Base-by-base conservation (phyloP, 1,140 invertebrate genomes). In the Cherax destructor region DNA sequence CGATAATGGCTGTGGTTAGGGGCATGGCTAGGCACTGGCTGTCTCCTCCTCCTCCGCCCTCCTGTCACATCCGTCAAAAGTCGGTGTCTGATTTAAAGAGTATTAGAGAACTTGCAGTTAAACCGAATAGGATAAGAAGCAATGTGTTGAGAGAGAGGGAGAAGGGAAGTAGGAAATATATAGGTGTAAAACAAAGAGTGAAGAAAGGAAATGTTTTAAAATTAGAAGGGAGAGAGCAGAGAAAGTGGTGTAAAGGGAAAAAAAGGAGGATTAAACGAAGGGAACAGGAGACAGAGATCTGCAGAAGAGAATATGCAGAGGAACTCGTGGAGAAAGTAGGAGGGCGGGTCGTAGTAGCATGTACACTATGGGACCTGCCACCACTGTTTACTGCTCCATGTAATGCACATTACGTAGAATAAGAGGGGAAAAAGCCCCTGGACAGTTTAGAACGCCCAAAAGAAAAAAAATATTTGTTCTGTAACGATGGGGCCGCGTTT, bases 391-490 rank as follows among this genome's bases (percentile, higher is more conserved):
- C 78, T 69, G 49, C 79, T 79, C 83, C 65, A 89, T 83, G 87
- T 89, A 89, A 72, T 59, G 79, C 87, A 11, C 21, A 47, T 6
- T 4, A 30, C 3, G 76, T 21, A 56, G 81, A 50, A 65, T 21
- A 50, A 56, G 83, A 6, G 47, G 16, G 9, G 24, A 87, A 84
- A 91, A 83, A 78, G 81, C 69, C 83, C 80, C 81, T 79, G 88
- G 88, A 91, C 88, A 91, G 88, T 91, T 91, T 91, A 91, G 88
- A 84, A 84, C 88, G 80, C 72, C 88, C 88, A 65, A 85, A 91
- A 91, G 88, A 91, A 91, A 91, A 91, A 91, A 91, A 91, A 91
- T 91, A 91, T 91, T 91, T 91, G 88, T 83, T 83, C 65, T 91
- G 88, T 91, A 91, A 91, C 88, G 88, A 91, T 91, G 88, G 83